Evolutionary conservation across 2,888 invertebrate species (phyloP).

Genomic region (Polyommatus icarus): DNA sequence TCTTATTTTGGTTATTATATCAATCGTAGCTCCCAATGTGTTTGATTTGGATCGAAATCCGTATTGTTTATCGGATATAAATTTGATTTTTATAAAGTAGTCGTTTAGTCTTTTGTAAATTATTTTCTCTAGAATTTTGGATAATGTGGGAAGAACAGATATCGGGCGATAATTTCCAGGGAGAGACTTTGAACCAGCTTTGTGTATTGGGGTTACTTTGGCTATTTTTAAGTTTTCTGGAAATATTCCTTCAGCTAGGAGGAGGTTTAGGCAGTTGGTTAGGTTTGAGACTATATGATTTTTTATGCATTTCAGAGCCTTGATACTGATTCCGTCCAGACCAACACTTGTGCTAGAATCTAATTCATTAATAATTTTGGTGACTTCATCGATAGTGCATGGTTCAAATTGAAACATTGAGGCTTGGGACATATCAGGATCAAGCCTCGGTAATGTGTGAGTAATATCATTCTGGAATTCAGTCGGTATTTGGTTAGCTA

Average conservation of each 20-base stretch:
- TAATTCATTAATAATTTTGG: conserved; percentile 12
- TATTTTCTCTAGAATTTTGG: conserved; percentile 17
- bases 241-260: neutral
- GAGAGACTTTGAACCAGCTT: neutral
- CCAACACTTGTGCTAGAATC: neutral
- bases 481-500: conserved; percentile 2
- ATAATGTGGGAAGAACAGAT: conserved; percentile 1
- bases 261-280: neutral
- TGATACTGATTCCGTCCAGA: conserved; percentile 5
- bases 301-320: conserved; percentile 13
- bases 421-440: neutral
- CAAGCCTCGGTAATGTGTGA: neutral
- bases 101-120: conserved; percentile 4
- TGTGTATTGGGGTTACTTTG: conserved; percentile 15
- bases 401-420: neutral
- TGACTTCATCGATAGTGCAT: conserved; percentile 3
- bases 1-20: conserved; percentile 15
- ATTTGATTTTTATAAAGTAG: neutral
- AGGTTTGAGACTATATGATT: neutral
- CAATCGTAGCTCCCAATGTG: conserved; percentile 9
- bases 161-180: conserved; percentile 17
- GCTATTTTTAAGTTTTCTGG: conserved; percentile 3
- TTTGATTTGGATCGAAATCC: conserved; percentile 11
- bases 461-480: conserved; percentile 8
- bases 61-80: conserved; percentile 5